Base-by-base conservation (phyloP, 1,140 invertebrate genomes). In the Nixonia krombeini region DNA sequence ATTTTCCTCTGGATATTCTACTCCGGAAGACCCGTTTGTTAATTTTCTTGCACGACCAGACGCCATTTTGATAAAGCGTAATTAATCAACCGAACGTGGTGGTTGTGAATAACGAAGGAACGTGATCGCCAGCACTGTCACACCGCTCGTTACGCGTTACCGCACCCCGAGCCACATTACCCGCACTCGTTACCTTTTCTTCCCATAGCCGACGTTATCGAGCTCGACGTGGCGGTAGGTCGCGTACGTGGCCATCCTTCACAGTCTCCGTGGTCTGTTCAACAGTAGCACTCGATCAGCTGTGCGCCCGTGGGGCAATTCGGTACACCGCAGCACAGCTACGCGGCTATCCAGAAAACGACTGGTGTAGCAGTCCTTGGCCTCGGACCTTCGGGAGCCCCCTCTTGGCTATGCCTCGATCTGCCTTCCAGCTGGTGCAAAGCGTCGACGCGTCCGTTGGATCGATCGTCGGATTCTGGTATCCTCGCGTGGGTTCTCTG, bases 131-230 rank as follows among this genome's bases (percentile, higher is more conserved):
- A n/a, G n/a, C n/a, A n/a, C n/a, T n/a, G n/a, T n/a, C n/a, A n/a
- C n/a, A n/a, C n/a, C n/a, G n/a, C n/a, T n/a, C n/a, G n/a, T n/a
- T n/a, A n/a, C n/a, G n/a, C n/a, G n/a, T n/a, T n/a, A n/a, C n/a
- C n/a, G n/a, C n/a, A n/a, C n/a, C n/a, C n/a, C n/a, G n/a, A n/a
- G n/a, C n/a, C n/a, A n/a, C n/a, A n/a, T n/a, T n/a, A n/a, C n/a
- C n/a, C n/a, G n/a, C n/a, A n/a, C n/a, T n/a, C n/a, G n/a, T 76
- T 86, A 91, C 89, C 90, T 90, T 81, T 89, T 90, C 79, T 91
- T 91, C 47, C 90, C 89, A 75, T 88, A 89, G 75, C 90, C 90
- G 58, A 91, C 87, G 72, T 90, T 90, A 82, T 91, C 90, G 53
- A 91, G 85, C 73, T 91, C 90, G 72, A 91, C 88, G 80, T 91